These are phyloP conservation scores for Chrysomela aeneicollis DNA, from an alignment of 2,888 invertebrate species.

Conservation along the genomic window DNA sequence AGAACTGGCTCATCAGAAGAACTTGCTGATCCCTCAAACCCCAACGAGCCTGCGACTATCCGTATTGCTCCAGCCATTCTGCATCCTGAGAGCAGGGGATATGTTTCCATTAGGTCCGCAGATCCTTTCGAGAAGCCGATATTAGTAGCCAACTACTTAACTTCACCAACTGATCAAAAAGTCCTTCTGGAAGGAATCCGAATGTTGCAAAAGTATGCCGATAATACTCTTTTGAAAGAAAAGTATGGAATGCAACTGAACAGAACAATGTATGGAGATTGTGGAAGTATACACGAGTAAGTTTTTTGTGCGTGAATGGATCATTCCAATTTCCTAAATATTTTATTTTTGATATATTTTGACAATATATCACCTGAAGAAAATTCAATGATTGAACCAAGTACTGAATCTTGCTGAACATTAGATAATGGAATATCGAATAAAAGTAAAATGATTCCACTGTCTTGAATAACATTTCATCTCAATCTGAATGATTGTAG, in stretches of 20 bases:
- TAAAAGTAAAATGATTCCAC: no score
- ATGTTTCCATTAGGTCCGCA: slow-evolving; percentile 67
- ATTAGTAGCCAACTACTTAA: slow-evolving; percentile 79
- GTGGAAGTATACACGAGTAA: slow-evolving; percentile 67
- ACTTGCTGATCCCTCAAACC: slow-evolving; percentile 49
- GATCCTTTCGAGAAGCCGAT: slow-evolving; percentile 75
- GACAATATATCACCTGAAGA: no score
- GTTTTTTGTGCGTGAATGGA: no score
- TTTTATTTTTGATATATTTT: no score
- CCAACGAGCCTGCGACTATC: slow-evolving; percentile 46
- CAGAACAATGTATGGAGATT: slow-evolving; percentile 73
- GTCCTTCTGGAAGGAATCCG: slow-evolving; percentile 68
- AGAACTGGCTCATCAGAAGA: slow-evolving; percentile 62
- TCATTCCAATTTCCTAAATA: no score
- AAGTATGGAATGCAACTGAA: slow-evolving; percentile 66
- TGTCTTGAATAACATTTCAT: no score
- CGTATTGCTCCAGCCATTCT: slow-evolving; percentile 67
- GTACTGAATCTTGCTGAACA: no score
- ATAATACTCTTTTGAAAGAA: slow-evolving; percentile 65
- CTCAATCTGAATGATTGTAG: no score
- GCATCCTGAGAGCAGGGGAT: slow-evolving; percentile 72
- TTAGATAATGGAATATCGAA: no score
- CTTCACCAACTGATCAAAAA: slow-evolving; percentile 69
- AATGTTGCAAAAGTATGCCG: slow-evolving; percentile 66
- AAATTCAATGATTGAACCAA: no score